Conservation (phyloP, 2,797 vertebrate genomes). For the Gorsachius magnificus region DNA sequence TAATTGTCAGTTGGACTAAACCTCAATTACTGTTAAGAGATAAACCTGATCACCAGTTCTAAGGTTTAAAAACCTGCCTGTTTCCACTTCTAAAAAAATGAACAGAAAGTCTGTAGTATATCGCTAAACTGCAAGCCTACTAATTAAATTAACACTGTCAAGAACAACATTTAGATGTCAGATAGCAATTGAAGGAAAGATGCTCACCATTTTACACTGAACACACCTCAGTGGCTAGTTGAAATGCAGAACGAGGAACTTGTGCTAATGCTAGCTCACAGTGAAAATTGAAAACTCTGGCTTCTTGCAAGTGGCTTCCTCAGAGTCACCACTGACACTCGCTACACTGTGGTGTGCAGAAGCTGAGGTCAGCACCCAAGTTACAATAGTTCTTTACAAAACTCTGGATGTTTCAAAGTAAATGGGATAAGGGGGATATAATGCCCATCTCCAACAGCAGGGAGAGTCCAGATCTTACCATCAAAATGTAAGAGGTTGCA, state of each 20-base stretch:
- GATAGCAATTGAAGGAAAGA: not conserved
- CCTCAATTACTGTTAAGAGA: not conserved
- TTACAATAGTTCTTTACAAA: not conserved
- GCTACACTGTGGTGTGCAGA: not conserved
- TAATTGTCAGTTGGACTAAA: not conserved
- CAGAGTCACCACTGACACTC: not conserved
- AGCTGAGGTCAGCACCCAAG: not conserved
- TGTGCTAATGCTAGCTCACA: not conserved
- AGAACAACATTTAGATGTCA: not conserved
- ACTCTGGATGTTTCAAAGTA: not conserved
- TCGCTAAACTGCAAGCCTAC: not conserved
- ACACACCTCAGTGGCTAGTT: not conserved
- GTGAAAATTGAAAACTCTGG: not conserved
- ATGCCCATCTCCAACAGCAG: not conserved
- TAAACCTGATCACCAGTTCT: not conserved
- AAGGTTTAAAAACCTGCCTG: not conserved
- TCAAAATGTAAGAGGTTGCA: not conserved
- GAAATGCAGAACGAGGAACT: not conserved
- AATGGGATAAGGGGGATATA: not conserved
- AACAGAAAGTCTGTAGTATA: not conserved
- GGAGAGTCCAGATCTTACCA: not conserved
- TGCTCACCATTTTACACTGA: not conserved
- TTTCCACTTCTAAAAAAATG: not conserved
- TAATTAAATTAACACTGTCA: not conserved
- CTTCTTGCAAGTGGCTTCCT: not conserved